Evolutionary conservation across 2,888 invertebrate genomes (phyloP).

Genomic region (Xestia xanthographa): DNA sequence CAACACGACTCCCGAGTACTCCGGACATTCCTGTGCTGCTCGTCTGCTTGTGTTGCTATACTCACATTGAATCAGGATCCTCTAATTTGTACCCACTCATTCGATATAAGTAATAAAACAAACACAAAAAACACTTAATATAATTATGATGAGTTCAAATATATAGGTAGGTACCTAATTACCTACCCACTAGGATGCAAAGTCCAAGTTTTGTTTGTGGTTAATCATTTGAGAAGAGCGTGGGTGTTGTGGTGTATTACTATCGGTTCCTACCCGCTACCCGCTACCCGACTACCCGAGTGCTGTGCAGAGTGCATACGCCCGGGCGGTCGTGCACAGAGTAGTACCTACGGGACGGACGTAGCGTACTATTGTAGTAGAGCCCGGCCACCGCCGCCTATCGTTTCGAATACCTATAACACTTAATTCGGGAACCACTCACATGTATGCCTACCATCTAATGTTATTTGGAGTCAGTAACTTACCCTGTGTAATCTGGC

Average conservation of each 20-base stretch:
- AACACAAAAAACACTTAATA: conserved; percentile 4
- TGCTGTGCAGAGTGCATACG: too few relatives aligned
- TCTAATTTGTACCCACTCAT: neutral
- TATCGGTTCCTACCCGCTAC: neutral
- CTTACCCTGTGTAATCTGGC: neutral
- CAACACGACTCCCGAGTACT: neutral
- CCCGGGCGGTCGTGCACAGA: too few relatives aligned
- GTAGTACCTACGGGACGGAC: too few relatives aligned
- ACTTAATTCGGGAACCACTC: neutral
- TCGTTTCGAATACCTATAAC: too few relatives aligned
- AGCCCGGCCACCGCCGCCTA: too few relatives aligned
- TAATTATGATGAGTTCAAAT: conserved; percentile 15
- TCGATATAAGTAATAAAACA: neutral
- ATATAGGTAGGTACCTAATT: neutral
- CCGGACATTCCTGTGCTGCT: too few relatives aligned
- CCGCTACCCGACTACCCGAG: too few relatives aligned
- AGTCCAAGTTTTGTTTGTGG: conserved; percentile 8
- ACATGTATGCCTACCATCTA: neutral
- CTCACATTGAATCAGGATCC: neutral
- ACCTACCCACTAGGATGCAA: conserved; percentile 3
- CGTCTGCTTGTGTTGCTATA: neutral
- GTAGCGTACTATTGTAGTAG: too few relatives aligned
- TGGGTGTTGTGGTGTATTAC: neutral
- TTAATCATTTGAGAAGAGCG: neutral
- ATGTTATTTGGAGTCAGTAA: neutral